These are phyloP conservation scores for Pitta sordida DNA, from an alignment of 2,113 vertebrate genomes.

Conservation along the genomic window DNA sequence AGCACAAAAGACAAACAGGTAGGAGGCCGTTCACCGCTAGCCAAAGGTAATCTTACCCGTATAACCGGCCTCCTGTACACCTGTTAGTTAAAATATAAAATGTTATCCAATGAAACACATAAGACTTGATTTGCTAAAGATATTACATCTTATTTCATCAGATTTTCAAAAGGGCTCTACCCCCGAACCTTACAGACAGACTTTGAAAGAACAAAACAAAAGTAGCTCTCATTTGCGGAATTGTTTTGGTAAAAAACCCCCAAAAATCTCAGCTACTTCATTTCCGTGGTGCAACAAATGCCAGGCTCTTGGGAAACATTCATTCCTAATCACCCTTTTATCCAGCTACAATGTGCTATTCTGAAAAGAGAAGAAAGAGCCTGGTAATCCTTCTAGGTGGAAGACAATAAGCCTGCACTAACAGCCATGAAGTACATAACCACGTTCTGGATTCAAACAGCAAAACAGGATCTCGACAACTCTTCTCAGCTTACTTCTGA, in stretches of 20 bases:
- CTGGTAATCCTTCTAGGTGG: background rate
- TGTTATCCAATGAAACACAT: constrained; percentile 57
- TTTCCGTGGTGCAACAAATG: background rate
- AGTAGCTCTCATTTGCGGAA: background rate
- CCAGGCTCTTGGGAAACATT: background rate
- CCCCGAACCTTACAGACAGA: background rate
- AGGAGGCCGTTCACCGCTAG: constrained; percentile 68
- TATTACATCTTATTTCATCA: background rate
- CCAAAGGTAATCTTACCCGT: constrained; percentile 81
- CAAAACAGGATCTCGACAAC: background rate
- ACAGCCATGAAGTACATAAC: background rate
- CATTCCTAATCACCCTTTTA: background rate
- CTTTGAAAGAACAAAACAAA: background rate
- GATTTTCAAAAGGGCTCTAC: background rate
- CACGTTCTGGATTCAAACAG: background rate
- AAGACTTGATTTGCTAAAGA: constrained; percentile 17
- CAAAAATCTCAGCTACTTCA: background rate
- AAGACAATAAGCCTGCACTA: background rate
- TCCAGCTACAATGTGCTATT: background rate
- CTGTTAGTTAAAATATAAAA: constrained; percentile 86
- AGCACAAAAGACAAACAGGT: constrained; percentile 74
- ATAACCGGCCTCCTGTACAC: constrained; percentile 81
- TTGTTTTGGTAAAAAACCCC: background rate
- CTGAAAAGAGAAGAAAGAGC: background rate
- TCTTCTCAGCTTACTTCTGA: background rate